These are phyloP conservation scores for Otolemur garnettii DNA, from an alignment of 2,113 vertebrate genomes.

Conservation along the genomic window DNA sequence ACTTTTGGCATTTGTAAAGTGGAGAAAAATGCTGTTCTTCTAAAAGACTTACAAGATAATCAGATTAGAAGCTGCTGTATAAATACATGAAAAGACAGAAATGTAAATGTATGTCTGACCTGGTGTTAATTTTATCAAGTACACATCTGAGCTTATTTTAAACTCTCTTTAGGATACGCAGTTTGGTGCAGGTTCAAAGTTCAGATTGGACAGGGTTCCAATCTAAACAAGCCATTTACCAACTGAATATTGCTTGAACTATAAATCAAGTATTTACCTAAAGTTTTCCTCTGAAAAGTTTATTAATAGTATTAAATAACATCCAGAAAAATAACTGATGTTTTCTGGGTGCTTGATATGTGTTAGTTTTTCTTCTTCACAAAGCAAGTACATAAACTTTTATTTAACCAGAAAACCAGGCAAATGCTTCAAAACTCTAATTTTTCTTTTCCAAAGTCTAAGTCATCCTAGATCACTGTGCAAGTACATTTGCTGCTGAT, in stretches of 20 bases:
- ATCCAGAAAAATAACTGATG: not conserved
- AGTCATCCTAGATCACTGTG: not conserved
- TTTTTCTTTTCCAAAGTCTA: not conserved
- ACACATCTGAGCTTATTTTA: not conserved
- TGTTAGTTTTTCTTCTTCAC: not conserved
- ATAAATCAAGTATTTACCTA: not conserved
- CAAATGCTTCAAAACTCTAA: not conserved
- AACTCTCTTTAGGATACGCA: not conserved
- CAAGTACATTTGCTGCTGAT: no score
- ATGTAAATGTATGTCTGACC: not conserved
- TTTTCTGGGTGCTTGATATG: fast-evolving
- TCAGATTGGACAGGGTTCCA: not conserved
- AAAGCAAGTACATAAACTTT: not conserved
- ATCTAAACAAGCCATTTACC: not conserved
- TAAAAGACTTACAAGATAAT: not conserved
- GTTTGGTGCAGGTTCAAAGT: not conserved
- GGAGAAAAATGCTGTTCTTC: not conserved
- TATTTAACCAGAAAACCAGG: not conserved
- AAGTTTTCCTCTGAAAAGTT: not conserved
- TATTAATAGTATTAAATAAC: not conserved
- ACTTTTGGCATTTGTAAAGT: not conserved
- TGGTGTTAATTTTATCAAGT: not conserved
- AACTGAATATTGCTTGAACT: not conserved
- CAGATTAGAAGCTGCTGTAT: not conserved
- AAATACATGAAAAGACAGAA: not conserved